Percentiles rank a stretch among this genome's conserved stretches.
These are phyloP conservation scores for Monomorium pharaonis DNA, from an alignment of 1,140 invertebrate genomes.

Conservation along the genomic window DNA sequence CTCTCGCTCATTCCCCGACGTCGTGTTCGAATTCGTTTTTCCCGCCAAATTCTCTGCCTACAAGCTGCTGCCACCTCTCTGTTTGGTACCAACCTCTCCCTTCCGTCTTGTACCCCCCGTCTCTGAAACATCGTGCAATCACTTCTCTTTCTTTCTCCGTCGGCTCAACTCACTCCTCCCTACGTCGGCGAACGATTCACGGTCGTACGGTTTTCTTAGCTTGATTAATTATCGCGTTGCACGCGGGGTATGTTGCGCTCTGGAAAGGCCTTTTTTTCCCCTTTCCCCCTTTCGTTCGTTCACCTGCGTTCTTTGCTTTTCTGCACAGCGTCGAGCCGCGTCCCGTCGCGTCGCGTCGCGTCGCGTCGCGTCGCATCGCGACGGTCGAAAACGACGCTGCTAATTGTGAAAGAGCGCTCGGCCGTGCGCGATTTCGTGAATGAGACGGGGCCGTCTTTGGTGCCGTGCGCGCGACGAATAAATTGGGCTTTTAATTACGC, in stretches of 20 bases:
- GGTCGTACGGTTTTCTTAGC: conserved; percentile 74
- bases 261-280: conserved; percentile 27
- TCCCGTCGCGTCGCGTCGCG: not conserved
- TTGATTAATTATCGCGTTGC: conserved; percentile 81
- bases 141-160: conserved; percentile 9
- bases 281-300: not conserved
- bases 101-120: not conserved
- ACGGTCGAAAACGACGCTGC: conserved; percentile 47
- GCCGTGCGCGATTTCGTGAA: conserved; percentile 70
- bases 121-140: conserved; percentile 11
- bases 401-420: conserved; percentile 71
- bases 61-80: conserved; percentile 74
- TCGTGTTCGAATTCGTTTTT: conserved; percentile 83
- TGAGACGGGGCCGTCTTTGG: conserved; percentile 63
- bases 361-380: conserved; percentile 25
- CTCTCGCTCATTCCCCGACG: conserved; percentile 75
- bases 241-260: conserved; percentile 58
- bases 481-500: conserved; percentile 71
- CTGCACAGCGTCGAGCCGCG: conserved; percentile 7
- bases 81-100: conserved; percentile 33
- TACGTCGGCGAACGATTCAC: conserved; percentile 58
- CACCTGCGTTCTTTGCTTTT: conserved; percentile 5
- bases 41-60: conserved; percentile 82
- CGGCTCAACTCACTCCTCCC: conserved; percentile 19
- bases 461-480: conserved; percentile 65